Evolutionary conservation across 2,113 vertebrate species (phyloP).

Genomic region (Micronycteris hirsuta): DNA sequence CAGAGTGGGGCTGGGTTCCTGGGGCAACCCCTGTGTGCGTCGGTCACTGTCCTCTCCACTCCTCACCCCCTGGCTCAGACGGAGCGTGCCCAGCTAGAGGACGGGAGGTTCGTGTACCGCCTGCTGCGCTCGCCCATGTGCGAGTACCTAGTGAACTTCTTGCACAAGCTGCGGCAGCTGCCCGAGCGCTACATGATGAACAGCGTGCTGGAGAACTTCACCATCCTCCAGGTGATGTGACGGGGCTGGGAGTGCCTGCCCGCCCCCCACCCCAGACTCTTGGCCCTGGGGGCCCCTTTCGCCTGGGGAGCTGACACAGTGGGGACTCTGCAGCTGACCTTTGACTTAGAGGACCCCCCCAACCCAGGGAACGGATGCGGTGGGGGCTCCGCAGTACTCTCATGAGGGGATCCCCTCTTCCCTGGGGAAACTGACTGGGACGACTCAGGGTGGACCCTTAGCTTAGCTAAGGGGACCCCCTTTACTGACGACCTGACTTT

Average conservation of each 20-base stretch:
- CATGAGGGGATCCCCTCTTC: neutral
- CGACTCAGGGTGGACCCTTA: neutral
- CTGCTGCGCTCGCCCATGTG: slow-evolving; percentile 81
- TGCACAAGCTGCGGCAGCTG: slow-evolving; percentile 80
- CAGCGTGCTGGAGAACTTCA: slow-evolving; percentile 82
- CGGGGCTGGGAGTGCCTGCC: neutral
- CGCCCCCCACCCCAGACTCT: neutral
- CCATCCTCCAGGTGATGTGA: slow-evolving; percentile 76
- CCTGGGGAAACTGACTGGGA: neutral
- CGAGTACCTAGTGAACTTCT: slow-evolving; percentile 81
- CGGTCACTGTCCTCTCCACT: neutral
- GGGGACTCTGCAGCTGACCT: neutral
- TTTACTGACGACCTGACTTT: neutral
- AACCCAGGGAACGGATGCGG: neutral
- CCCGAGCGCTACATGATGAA: slow-evolving; percentile 77
- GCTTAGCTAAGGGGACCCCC: neutral
- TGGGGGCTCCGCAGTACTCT: neutral
- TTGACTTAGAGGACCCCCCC: neutral
- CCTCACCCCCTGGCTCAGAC: slow-evolving; percentile 52
- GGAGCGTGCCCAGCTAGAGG: slow-evolving; percentile 78
- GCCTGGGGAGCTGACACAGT: neutral
- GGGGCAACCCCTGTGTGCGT: neutral
- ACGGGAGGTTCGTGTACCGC: slow-evolving; percentile 78
- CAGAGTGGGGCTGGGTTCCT: neutral
- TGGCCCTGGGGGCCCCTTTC: neutral